Evolutionary conservation across 2,113 vertebrate genomes (phyloP).

Genomic region (Apteryx mantelli): DNA sequence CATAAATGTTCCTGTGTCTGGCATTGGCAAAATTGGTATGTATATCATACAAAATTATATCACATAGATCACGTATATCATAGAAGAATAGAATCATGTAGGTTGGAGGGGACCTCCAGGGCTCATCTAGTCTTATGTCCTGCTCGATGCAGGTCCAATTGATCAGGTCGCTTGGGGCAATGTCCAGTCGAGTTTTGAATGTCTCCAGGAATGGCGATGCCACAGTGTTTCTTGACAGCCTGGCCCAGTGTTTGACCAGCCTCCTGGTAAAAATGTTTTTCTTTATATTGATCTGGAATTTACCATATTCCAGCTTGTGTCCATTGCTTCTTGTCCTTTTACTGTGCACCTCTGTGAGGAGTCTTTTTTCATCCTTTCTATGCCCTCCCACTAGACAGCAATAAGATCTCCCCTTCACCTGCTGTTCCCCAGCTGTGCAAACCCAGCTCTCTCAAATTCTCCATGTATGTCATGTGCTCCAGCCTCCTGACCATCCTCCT

Average conservation of each 20-base stretch:
- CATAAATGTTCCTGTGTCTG: background rate
- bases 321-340: background rate
- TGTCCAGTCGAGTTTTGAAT: background rate
- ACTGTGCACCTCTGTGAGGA: background rate
- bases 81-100: background rate
- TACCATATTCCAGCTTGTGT: background rate
- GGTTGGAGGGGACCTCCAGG: background rate
- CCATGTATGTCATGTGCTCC: background rate
- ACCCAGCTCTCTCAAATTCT: background rate
- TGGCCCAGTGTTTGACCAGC: background rate
- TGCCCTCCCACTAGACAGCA: background rate
- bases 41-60: background rate
- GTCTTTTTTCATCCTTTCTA: background rate
- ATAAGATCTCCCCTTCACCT: background rate
- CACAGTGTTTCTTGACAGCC: conserved; percentile 3
- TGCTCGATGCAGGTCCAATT: background rate
- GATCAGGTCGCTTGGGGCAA: background rate
- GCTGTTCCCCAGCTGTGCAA: background rate
- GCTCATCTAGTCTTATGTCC: background rate
- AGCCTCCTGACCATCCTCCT: background rate
- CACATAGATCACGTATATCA: background rate
- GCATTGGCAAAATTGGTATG: background rate
- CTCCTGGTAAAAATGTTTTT: background rate
- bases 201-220: background rate
- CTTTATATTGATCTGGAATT: background rate